These are phyloP conservation scores for Virgularia gustaviana DNA, from an alignment of 92 coral and sea anemone species.

Conservation along the genomic window DNA sequence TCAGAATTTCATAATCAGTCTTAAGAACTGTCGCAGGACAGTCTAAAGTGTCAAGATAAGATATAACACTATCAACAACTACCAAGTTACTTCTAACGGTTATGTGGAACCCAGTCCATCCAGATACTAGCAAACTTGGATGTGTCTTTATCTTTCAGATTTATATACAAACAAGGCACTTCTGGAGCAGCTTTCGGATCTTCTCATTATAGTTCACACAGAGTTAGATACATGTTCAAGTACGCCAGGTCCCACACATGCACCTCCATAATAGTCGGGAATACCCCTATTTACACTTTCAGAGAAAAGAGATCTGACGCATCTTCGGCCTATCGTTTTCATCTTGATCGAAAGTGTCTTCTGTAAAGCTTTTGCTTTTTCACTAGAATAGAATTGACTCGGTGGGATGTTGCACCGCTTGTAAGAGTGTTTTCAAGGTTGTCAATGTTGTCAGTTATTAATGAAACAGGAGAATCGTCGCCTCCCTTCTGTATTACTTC, in stretches of 20 bases:
- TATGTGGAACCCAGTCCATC: slow-evolving; percentile 59
- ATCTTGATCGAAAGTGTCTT: too few species aligned
- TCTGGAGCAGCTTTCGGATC: not conserved
- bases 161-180: slow-evolving; percentile 10
- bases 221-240: not conserved
- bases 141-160: slow-evolving; percentile 1
- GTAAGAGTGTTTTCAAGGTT: slow-evolving; percentile 2
- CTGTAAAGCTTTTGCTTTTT: not conserved
- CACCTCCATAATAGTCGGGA: slow-evolving; percentile 4
- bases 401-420: not conserved
- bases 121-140: slow-evolving; percentile 50
- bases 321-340: too few species aligned
- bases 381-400: slow-evolving; percentile 12
- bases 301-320: not conserved
- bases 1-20: slow-evolving; percentile 57
- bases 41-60: slow-evolving; percentile 51
- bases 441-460: slow-evolving; percentile 9
- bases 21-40: slow-evolving; percentile 60
- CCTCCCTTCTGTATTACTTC: slow-evolving; percentile 15
- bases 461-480: not conserved
- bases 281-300: not conserved
- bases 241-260: slow-evolving; percentile 4
- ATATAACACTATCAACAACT: slow-evolving; percentile 34
- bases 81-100: slow-evolving; percentile 31
- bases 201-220: not conserved